Base-by-base conservation (phyloP, 2,888 invertebrate species). In the Idaea aversata region DNA sequence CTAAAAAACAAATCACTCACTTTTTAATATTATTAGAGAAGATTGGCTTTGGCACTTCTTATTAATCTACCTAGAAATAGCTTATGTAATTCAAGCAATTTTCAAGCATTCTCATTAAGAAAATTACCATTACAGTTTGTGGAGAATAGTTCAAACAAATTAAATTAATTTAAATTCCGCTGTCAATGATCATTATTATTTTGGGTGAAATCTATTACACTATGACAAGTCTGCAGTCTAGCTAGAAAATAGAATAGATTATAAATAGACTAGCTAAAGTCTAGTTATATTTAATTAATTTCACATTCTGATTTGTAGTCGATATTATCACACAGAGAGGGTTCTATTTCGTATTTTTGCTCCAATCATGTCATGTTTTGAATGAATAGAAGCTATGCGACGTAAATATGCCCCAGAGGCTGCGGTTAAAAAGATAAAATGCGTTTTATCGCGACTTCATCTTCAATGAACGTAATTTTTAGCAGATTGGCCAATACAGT, bases 391-490 rank as follows among this genome's bases (percentile, higher is more conserved):
- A 47, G 47, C 25, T 3, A 25, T 25, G 3, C 47, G 47, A 47
- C 10, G 47, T 47, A 47, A 47, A 47, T 10, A 47, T 47, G 47
- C 47, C 47, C 47, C 47, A 47, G 47, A 47, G 47, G 7, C 47
- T 47, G 47, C 47, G 47, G 47, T 47, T 47, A 47, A 47, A 47
- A 47, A 47, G 36, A 38, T 73, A 72, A 72, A 69, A 69, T 58
- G 65, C 64, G 64, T 68, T 77, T 75, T 77, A 77, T 75, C 74
- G 69, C 67, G 34, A 64, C 68, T 63, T 63, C 71, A 67, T 65
- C 70, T 65, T 67, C 65, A 70, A 63, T 61, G 16, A 59, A 59
- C 65, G 61, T 65, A 67, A 69, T 72, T 69, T 62, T 47, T 63
- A 59, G 62, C 64, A 67, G 64, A 69, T 65, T 64, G 65, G 25